A percentile compares a stretch with the other conserved stretches of the same genome.
These are phyloP conservation scores for Gymnogyps californianus DNA, from an alignment of 2,113 vertebrate genomes.

Conservation along the genomic window DNA sequence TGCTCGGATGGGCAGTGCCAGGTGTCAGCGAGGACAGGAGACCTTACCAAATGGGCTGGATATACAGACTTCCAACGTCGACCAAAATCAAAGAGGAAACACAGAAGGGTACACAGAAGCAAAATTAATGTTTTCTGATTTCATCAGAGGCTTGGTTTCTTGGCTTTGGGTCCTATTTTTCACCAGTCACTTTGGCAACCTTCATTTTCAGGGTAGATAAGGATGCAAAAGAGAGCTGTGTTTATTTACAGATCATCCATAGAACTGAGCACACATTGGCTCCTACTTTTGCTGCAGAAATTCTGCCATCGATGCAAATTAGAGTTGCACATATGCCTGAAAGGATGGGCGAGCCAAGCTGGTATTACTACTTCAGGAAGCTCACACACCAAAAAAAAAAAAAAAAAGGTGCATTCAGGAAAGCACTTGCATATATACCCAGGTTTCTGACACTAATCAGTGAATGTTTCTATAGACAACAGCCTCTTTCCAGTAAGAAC, in stretches of 20 bases:
- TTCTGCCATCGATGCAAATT: not conserved
- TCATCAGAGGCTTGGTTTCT: not conserved
- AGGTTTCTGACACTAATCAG: not conserved
- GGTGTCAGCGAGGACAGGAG: not conserved
- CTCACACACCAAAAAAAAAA: not conserved
- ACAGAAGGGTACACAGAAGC: not conserved
- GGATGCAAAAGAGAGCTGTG: not conserved
- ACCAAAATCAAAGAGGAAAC: not conserved
- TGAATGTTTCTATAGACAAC: not conserved
- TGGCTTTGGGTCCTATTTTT: not conserved
- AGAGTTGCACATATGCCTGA: not conserved
- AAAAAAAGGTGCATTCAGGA: not conserved
- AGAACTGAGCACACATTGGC: not conserved
- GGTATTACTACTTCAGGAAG: not conserved
- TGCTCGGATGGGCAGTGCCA: not conserved
- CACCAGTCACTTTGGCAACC: not conserved
- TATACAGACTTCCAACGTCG: not conserved
- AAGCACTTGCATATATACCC: not conserved
- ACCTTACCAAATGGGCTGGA: not conserved
- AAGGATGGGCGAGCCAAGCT: not conserved
- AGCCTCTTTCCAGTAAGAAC: not conserved
- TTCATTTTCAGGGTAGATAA: conserved; percentile 5
- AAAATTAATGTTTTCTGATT: not conserved
- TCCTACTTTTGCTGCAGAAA: conserved; percentile 19
- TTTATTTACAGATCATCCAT: conserved; percentile 6